Conservation (phyloP, 2,797 vertebrate species). For the Benthosema pterotum region DNA sequence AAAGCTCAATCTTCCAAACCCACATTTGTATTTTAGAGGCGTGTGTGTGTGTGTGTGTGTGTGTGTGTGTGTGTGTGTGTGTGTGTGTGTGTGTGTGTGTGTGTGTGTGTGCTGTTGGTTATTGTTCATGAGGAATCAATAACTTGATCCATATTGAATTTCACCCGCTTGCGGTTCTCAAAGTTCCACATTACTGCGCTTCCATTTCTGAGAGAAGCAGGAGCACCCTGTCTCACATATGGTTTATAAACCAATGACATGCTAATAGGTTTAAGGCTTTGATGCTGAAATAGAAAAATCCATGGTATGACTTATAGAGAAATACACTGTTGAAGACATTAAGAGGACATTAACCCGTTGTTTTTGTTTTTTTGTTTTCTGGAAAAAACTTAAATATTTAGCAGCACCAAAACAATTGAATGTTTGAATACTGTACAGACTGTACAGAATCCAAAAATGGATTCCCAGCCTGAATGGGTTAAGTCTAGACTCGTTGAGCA, state of each 20-base stretch:
- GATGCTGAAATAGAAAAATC: conserved; percentile 14
- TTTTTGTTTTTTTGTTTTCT: too few species aligned
- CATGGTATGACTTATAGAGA: neutral
- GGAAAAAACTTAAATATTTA: too few species aligned
- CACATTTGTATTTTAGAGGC: conserved; percentile 20
- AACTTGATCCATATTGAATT: conserved; percentile 9
- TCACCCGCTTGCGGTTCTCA: neutral
- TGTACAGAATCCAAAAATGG: too few species aligned
- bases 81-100: too few species aligned
- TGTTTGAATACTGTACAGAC: too few species aligned
- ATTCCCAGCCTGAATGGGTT: too few species aligned
- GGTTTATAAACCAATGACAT: conserved; percentile 11
- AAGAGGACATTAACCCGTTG: too few species aligned
- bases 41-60: too few species aligned
- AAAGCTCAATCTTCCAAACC: conserved; percentile 45
- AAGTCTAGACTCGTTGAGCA: too few species aligned
- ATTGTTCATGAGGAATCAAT: conserved; percentile 24
- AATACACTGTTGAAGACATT: conserved; percentile 4
- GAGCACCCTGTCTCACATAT: conserved; percentile 10
- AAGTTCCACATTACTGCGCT: neutral
- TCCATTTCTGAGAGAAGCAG: conserved; percentile 17
- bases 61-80: too few species aligned
- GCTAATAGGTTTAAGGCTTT: conserved; percentile 20
- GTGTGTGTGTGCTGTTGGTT: conserved; percentile 14
- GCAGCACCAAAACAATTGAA: too few species aligned